Percentiles rank a stretch among this genome's conserved stretches.
These are phyloP conservation scores for Tragopan temminckii DNA, from an alignment of 2,797 vertebrate genomes.

Conservation along the genomic window DNA sequence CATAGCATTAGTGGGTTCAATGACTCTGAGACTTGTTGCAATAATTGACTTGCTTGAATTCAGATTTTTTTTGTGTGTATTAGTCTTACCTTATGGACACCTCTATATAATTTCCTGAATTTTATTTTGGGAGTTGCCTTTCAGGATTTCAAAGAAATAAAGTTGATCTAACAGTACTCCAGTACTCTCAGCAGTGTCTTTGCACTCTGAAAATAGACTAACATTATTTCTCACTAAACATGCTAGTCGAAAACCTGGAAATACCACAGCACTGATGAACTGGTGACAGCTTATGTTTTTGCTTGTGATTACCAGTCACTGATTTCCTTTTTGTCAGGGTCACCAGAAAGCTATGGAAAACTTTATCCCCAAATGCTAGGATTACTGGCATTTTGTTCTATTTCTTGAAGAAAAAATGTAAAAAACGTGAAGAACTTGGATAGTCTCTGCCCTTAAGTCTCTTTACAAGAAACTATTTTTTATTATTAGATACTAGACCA, in stretches of 20 bases:
- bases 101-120: neutral
- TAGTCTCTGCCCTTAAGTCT: constrained; percentile 51
- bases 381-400: constrained; percentile 20
- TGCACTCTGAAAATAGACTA: neutral
- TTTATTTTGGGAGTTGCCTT: neutral
- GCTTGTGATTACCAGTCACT: neutral
- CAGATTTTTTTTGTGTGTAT: neutral
- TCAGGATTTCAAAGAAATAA: neutral
- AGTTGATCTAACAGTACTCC: neutral
- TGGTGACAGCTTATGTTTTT: neutral
- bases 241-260: neutral
- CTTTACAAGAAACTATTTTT: constrained; percentile 70
- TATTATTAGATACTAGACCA: constrained; percentile 54
- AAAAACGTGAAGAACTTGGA: constrained; percentile 34
- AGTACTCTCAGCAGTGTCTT: neutral
- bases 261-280: neutral
- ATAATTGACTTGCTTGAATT: neutral
- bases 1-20: neutral
- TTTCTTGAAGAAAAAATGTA: constrained; percentile 27
- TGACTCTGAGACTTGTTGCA: neutral
- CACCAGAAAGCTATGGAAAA: constrained; percentile 38
- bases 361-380: neutral
- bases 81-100: neutral
- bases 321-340: constrained; percentile 15
- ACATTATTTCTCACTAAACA: neutral